These are phyloP conservation scores for Notoglanidium macrostoma DNA, from an alignment of 2,797 vertebrate species.

Conservation along the genomic window DNA sequence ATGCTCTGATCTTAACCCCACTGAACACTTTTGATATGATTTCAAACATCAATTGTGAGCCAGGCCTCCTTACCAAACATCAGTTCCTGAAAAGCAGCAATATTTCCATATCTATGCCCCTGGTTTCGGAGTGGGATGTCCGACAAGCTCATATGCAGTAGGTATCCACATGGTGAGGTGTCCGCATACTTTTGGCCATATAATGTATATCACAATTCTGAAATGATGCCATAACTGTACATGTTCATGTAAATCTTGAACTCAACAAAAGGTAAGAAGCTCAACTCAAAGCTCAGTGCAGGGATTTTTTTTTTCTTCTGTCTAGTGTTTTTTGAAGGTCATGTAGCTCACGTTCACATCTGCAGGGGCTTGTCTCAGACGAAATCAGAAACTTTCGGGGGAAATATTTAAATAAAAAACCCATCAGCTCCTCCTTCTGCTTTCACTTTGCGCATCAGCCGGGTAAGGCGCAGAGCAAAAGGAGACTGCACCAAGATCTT, in stretches of 20 bases:
- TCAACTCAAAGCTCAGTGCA: not conserved
- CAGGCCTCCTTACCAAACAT: not conserved
- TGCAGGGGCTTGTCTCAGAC: conserved; percentile 79
- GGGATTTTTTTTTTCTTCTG: not conserved
- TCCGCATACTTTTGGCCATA: not conserved
- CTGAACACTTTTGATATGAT: not conserved
- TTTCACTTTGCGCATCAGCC: conserved; percentile 68
- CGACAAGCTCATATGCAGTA: no score
- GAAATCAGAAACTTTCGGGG: conserved; percentile 75
- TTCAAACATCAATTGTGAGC: not conserved
- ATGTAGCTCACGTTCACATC: conserved; percentile 44
- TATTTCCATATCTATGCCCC: not conserved
- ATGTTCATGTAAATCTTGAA: not conserved
- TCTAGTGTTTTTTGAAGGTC: conserved; percentile 15
- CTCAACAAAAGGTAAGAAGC: not conserved
- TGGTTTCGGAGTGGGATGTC: not conserved
- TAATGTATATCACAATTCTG: not conserved
- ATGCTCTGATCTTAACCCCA: not conserved
- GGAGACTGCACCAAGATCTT: conserved; percentile 70
- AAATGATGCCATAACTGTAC: not conserved
- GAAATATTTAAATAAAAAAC: conserved; percentile 50
- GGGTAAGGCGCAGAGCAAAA: conserved; percentile 67
- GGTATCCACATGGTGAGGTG: not conserved
- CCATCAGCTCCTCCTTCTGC: conserved; percentile 80
- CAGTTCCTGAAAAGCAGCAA: no score